Percentiles rank a stretch among this genome's conserved stretches.
Evolutionary conservation across 2,113 vertebrate genomes (phyloP).

Genomic region (Leptosomus discolor): DNA sequence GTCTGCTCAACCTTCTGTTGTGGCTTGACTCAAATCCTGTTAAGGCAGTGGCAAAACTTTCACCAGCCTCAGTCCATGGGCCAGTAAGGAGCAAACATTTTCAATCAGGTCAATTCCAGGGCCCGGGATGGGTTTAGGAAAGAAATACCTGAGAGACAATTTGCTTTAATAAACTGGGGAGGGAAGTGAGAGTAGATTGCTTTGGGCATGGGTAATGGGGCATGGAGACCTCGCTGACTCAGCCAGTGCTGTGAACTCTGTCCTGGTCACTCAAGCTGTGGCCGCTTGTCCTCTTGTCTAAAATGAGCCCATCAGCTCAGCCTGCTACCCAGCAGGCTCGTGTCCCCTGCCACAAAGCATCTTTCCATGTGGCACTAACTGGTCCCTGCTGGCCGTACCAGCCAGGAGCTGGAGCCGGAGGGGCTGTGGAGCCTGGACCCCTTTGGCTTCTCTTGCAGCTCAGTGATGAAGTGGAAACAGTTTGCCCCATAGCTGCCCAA

Average conservation of each 20-base stretch:
- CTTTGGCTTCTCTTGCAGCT: background rate
- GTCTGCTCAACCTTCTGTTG: background rate
- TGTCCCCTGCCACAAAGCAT: conserved; percentile 14
- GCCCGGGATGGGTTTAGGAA: background rate
- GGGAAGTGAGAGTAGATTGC: conserved; percentile 7
- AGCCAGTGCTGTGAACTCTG: background rate
- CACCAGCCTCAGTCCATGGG: background rate
- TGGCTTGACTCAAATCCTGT: background rate
- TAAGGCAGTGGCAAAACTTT: background rate
- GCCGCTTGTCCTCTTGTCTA: background rate
- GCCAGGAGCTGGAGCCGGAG: rapidly evolving
- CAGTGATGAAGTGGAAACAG: background rate
- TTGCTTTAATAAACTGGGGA: background rate
- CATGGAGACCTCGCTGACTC: conserved; percentile 58
- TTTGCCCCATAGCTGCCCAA: background rate
- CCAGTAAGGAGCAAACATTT: background rate
- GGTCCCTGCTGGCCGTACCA: background rate
- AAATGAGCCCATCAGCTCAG: background rate
- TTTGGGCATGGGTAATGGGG: conserved; percentile 50
- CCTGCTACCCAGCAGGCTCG: background rate
- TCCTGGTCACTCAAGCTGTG: conserved; percentile 16
- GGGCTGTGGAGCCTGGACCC: background rate
- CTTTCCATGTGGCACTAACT: background rate
- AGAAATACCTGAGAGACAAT: background rate
- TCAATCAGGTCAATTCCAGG: background rate